Percentiles rank a stretch among this genome's conserved stretches.
Conservation (phyloP, 2,888 invertebrate genomes). For the Pemphredon lugubris region DNA sequence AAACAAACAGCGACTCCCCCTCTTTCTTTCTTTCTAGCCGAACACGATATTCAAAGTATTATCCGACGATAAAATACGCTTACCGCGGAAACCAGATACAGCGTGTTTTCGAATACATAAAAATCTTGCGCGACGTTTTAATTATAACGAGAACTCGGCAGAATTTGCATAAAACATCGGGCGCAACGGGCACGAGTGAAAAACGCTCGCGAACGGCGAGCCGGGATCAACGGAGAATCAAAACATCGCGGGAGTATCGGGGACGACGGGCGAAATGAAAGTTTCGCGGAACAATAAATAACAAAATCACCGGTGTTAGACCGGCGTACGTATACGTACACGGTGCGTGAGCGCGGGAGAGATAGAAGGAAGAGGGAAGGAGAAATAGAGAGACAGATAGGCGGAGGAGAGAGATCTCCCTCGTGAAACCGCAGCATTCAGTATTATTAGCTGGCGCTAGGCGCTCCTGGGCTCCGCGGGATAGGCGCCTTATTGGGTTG, state of each 20-base stretch:
- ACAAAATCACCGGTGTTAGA: constrained; percentile 23
- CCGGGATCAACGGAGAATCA: no score
- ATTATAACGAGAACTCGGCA: no score
- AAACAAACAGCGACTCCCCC: no score
- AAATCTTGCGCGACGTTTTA: no score
- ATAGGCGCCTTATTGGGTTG: constrained; percentile 67
- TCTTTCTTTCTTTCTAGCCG: no score
- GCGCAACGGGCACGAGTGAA: no score
- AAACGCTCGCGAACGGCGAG: no score
- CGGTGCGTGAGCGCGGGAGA: neutral
- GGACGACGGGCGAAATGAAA: constrained; percentile 50
- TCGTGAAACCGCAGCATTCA: constrained; percentile 63
- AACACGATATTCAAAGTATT: no score
- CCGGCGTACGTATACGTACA: neutral
- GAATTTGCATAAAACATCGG: no score
- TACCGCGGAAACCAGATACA: no score
- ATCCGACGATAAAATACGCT: no score
- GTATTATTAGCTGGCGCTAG: constrained; percentile 70
- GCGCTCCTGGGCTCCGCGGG: constrained; percentile 49
- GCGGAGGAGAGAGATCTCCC: constrained; percentile 26
- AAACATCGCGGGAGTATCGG: constrained; percentile 1
- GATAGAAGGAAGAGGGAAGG: constrained; percentile 4
- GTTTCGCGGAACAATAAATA: constrained; percentile 54
- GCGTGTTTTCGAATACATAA: no score
- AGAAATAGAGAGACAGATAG: constrained; percentile 18